Evolutionary conservation across 1,140 invertebrate genomes (phyloP), one percentile per base, ranked within the genome.

Genomic region (Uloborus diversus): DNA sequence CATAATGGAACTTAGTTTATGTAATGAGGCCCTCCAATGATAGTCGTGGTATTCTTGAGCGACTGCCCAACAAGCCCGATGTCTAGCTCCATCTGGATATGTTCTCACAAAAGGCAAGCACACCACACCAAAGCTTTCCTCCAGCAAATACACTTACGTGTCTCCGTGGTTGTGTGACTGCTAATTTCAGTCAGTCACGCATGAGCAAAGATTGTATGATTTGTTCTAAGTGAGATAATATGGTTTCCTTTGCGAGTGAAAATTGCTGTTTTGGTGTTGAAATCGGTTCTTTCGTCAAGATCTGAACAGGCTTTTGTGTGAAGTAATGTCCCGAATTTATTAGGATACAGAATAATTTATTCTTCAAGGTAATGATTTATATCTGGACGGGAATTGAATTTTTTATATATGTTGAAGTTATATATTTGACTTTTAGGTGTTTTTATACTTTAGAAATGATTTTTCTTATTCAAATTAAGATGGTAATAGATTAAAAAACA

Each of bases 191-290:
- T 17, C 11, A 75, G 59, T 75, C 71, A 75, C 71, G 71, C 71
- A 75, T 62, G 30, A 25, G 57, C 32, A 35, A 33, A 53, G 71
- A 75, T 75, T 75, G 71, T 75, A 75, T 57, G 56, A 75, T 75
- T 75, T 75, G 71, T 75, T 75, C 35, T 75, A 75, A 75, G 71
- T 75, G 71, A 75, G 71, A 75, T 75, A 53, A 75, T 59, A 59
- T 53, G 35, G 57, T 64, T 62, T 47, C 62, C 49, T 64, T 25
- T 64, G n/a, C 17, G n/a, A 51, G 57, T 28, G 71, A 64, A 59
- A 71, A 71, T 57, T 33, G 69, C 30, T 75, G 57, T 75, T 75
- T 62, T 51, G 25, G 42, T 32, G 28, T 28, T 69, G 56, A 75
- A 61, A 61, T 33, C 56, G 42, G 51, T 75, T 75, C 68, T 75